A percentile compares a stretch with the other conserved stretches of the same genome.
These are phyloP conservation scores for Formicarius rufipectus DNA, from an alignment of 2,113 vertebrate species.

Conservation along the genomic window DNA sequence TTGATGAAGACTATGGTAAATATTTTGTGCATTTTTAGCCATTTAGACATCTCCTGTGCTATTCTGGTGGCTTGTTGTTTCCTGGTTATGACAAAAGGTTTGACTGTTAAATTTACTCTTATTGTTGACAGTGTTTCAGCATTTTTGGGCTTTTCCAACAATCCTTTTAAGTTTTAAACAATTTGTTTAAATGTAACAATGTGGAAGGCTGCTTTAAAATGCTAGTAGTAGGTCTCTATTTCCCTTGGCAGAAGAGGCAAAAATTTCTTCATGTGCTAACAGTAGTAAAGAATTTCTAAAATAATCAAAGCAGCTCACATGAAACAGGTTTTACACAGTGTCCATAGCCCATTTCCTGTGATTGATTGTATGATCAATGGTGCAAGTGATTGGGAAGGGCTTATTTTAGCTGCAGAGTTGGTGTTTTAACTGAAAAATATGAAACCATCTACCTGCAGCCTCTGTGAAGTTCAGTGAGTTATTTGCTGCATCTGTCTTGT, in stretches of 20 bases:
- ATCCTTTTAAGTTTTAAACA: neutral
- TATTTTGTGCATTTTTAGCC: neutral
- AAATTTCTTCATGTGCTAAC: neutral
- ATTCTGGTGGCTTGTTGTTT: neutral
- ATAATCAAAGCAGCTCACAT: neutral
- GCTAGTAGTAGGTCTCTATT: neutral
- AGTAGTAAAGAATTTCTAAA: neutral
- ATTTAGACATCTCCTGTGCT: neutral
- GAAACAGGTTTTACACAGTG: neutral
- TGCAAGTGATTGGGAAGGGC: neutral
- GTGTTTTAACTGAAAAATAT: neutral
- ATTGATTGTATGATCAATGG: neutral
- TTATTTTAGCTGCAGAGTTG: neutral
- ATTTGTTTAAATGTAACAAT: neutral
- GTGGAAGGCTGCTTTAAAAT: neutral
- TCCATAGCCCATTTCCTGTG: neutral
- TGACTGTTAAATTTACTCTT: neutral
- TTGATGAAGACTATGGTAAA: constrained; percentile 95
- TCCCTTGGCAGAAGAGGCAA: neutral
- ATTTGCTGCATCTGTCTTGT: neutral
- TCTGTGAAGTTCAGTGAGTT: neutral
- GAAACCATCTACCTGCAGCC: neutral
- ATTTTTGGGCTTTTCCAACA: neutral
- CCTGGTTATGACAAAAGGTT: neutral
- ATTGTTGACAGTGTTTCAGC: neutral